Base-by-base conservation (phyloP, 2,797 vertebrate species). In the Staurois parvus region DNA sequence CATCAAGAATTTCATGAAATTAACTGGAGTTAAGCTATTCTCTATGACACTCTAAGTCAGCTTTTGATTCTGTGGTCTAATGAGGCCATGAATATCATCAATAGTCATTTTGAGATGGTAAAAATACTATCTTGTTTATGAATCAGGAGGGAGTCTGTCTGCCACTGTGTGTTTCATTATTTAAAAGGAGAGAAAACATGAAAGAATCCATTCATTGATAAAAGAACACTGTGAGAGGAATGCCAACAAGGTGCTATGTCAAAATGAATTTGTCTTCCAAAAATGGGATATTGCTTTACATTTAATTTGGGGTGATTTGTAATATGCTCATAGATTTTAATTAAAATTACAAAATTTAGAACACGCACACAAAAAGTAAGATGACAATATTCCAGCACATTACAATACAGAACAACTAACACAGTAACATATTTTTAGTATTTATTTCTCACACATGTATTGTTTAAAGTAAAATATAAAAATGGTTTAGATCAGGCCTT, bases 101-200 rank as follows among this genome's bases (percentile, higher is more conserved):
- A 29, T 42, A 29, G 81, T 21, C 59, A 81, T 70, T 75, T 26
- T 87, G 82, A 68, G 37, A 64, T 88, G 89, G 87, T 84, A 89
- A 90, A 66, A 89, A 28, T 75, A 52, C 29, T 28, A 67, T 75
- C 32, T 73, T 69, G 24, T 48, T 81, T 81, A 72, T 81, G 30
- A 90, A 52, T 72, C 77, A 88, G 82, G 90, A 87, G 32, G 40
- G 87, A 19, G 30, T 84, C 76, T 84, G 32, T 64, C 81, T 21
- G 59, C 70, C 19, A 76, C 32, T 86, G 88, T 30, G 4, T 32
- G 19, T 30, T 88, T 88, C 87, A 88, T 88, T 90, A 85, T 30
- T 89, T 72, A 91, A 89, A 85, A 87, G 11, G 11, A 67, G 75
- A n/a, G 48, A 28, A 81, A 15, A 87, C 77, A 67, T 84, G 26